These are phyloP conservation scores for Bradysia coprophila DNA, from an alignment of 1,140 invertebrate species.

Conservation along the genomic window DNA sequence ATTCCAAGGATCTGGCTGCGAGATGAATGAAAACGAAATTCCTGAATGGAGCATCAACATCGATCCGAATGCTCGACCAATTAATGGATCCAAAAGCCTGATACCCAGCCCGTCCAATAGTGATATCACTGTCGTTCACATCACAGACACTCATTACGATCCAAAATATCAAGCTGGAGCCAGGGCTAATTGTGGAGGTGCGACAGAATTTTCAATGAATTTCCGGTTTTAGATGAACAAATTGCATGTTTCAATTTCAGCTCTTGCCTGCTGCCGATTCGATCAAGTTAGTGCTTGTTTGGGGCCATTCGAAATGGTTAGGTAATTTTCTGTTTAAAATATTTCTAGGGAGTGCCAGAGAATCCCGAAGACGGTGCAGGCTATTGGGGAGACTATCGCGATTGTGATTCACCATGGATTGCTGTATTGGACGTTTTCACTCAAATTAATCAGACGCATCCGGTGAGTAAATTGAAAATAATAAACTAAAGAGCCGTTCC, in stretches of 20 bases:
- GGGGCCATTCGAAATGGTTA: neutral
- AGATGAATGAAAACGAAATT: neutral
- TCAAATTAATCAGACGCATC: neutral
- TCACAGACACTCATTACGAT: conserved; percentile 87
- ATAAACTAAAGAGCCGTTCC: too few relatives aligned
- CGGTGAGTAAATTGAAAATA: neutral
- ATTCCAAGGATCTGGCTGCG: neutral
- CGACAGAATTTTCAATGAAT: too few relatives aligned
- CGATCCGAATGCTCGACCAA: neutral
- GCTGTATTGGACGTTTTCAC: neutral
- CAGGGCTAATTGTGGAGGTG: conserved; percentile 79
- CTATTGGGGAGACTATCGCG: conserved; percentile 81
- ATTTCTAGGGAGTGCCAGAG: conserved; percentile 51
- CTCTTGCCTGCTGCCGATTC: conserved; percentile 71
- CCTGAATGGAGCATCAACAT: neutral
- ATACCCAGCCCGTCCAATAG: neutral
- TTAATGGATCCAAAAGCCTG: neutral
- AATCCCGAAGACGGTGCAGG: conserved; percentile 59
- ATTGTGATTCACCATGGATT: conserved; percentile 61
- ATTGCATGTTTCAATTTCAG: too few relatives aligned
- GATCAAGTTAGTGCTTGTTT: neutral
- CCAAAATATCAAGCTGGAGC: conserved; percentile 75
- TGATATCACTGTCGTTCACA: conserved; percentile 70
- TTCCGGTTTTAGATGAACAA: too few relatives aligned
- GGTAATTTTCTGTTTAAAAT: too few relatives aligned